Evolutionary conservation across 2,888 invertebrate species (phyloP).

Genomic region (Odontocolon sp.): DNA sequence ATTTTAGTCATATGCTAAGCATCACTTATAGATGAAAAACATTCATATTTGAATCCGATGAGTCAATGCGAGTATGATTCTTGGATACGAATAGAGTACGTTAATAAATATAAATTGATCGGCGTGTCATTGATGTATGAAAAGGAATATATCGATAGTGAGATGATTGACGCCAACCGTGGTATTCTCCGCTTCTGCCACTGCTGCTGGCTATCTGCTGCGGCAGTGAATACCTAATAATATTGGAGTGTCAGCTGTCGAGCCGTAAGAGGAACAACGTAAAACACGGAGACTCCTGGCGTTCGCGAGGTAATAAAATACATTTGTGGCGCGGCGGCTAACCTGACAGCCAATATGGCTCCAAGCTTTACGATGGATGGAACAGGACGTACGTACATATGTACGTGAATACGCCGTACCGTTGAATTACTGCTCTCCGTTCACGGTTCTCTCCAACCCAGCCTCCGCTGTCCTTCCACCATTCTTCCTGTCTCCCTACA

Average conservation of each 20-base stretch:
- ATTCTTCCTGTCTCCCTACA: neutral
- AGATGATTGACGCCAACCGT: neutral
- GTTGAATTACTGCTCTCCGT: conserved; percentile 49
- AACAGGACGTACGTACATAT: conserved; percentile 30
- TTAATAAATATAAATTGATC: conserved; percentile 11
- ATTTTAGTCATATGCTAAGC: no score
- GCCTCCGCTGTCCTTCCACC: neutral
- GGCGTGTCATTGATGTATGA: neutral
- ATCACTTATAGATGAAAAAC: no score
- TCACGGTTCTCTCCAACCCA: conserved; percentile 23
- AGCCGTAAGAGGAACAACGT: conserved; percentile 53
- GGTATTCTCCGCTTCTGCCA: conserved; percentile 40
- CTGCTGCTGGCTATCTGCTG: conserved; percentile 15
- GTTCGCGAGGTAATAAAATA: conserved; percentile 63
- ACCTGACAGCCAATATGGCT: conserved; percentile 63
- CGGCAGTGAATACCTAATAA: conserved; percentile 60
- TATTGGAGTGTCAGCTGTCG: conserved; percentile 63
- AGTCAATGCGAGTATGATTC: neutral
- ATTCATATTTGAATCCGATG: neutral
- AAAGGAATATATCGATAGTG: conserved; percentile 17
- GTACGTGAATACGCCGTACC: conserved; percentile 22
- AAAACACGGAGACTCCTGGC: conserved; percentile 56
- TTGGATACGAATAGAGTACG: neutral
- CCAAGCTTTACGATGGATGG: conserved; percentile 61
- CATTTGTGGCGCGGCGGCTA: conserved; percentile 59